Evolutionary conservation across 2,113 vertebrate species (phyloP).

Genomic region (Anguilla japonica): DNA sequence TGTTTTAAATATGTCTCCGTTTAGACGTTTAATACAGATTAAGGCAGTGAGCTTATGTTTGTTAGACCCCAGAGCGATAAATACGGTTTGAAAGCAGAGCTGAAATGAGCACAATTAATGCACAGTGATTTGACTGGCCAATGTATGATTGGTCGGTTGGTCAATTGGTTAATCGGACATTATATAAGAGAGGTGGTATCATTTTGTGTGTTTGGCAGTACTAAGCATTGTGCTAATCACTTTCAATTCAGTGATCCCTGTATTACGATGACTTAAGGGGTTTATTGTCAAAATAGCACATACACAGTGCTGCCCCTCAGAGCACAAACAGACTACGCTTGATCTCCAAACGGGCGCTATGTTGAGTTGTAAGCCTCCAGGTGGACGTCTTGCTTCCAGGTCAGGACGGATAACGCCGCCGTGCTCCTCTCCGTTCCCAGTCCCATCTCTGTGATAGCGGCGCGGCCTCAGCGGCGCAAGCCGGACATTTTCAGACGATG

Average conservation of each 20-base stretch:
- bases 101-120: neutral
- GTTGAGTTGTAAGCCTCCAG: conserved; percentile 76
- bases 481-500: conserved; percentile 11
- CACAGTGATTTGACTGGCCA: neutral
- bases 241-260: neutral
- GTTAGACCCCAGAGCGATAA: too few relatives aligned
- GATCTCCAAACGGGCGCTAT: conserved; percentile 71
- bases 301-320: conserved; percentile 56
- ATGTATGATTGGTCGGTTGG: neutral
- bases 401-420: conserved; percentile 71
- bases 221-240: neutral
- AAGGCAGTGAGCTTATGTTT: too few relatives aligned
- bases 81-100: neutral
- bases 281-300: conserved; percentile 47
- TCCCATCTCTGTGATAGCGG: conserved; percentile 13
- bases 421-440: conserved; percentile 50
- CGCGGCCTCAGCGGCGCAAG: neutral
- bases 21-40: too few relatives aligned
- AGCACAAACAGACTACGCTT: conserved; percentile 71
- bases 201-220: neutral
- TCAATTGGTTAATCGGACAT: neutral
- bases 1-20: too few relatives aligned
- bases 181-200: neutral
- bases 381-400: conserved; percentile 69
- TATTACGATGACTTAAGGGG: neutral